Conservation (phyloP, 2,113 vertebrate species). For the Mormyrus iriodes region DNA sequence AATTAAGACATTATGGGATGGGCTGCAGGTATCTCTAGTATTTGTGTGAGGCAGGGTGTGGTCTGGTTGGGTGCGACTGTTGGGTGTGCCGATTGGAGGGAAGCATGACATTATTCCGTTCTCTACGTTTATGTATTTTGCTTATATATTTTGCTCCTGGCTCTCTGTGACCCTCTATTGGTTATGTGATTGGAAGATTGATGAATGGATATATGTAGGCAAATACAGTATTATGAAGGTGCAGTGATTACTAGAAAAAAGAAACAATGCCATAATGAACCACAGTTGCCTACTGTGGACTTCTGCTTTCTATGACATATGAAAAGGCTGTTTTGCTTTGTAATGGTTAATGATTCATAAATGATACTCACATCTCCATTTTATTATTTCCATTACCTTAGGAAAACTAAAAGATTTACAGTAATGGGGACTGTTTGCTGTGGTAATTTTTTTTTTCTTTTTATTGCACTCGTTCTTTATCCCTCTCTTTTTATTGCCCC, state of each 20-base stretch:
- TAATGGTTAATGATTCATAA: constrained; percentile 7
- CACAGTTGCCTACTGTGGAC: background rate
- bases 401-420: constrained; percentile 9
- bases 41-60: background rate
- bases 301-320: background rate
- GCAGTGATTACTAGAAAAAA: background rate
- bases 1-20: background rate
- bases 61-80: background rate
- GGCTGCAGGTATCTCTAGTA: background rate
- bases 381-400: constrained; percentile 11
- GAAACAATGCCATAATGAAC: background rate
- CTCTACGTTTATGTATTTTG: background rate
- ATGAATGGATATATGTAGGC: background rate
- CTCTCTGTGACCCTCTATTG: background rate
- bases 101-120: background rate
- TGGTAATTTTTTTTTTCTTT: background rate
- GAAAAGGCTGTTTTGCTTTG: background rate
- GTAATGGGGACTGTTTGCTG: background rate
- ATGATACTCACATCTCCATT: background rate
- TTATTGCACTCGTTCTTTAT: constrained; percentile 3
- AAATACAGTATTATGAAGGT: background rate
- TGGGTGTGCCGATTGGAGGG: background rate
- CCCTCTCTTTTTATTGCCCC: background rate
- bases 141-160: background rate
- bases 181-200: background rate